phyloP scores from a whole-genome alignment of 2,113 vertebrate species.

The Tragelaphus scriptus region DNA sequence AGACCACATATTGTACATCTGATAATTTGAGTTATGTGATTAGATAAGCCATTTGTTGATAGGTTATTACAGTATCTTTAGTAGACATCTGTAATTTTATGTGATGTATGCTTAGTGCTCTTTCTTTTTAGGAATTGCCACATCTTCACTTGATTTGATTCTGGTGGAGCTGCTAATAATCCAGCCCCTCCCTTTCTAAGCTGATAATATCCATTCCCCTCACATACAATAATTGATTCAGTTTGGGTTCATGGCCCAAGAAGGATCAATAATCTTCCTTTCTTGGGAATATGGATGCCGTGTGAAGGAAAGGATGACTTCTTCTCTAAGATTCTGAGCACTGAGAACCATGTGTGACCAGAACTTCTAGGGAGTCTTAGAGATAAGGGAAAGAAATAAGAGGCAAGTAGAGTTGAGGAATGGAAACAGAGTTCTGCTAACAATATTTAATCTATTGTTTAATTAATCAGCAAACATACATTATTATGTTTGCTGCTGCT shows the following conservation, averaged over 20 bases:
- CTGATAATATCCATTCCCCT: neutral
- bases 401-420: neutral
- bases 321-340: neutral
- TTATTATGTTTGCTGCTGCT: neutral
- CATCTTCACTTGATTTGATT: neutral
- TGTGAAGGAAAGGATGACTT: neutral
- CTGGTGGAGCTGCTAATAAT: neutral
- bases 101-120: neutral
- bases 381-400: neutral
- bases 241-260: neutral
- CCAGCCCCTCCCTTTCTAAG: neutral
- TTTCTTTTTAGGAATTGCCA: neutral
- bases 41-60: slow-evolving; percentile 19
- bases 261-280: neutral
- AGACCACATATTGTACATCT: neutral
- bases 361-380: neutral
- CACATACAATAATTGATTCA: neutral
- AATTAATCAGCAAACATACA: neutral
- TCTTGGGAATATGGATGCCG: neutral
- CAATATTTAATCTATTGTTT: neutral
- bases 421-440: neutral
- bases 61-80: neutral
- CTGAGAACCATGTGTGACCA: neutral
- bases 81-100: neutral
- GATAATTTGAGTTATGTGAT: slow-evolving; percentile 6